phyloP scores from a whole-genome alignment of 2,113 vertebrate species.

The Clinocottus analis region DNA sequence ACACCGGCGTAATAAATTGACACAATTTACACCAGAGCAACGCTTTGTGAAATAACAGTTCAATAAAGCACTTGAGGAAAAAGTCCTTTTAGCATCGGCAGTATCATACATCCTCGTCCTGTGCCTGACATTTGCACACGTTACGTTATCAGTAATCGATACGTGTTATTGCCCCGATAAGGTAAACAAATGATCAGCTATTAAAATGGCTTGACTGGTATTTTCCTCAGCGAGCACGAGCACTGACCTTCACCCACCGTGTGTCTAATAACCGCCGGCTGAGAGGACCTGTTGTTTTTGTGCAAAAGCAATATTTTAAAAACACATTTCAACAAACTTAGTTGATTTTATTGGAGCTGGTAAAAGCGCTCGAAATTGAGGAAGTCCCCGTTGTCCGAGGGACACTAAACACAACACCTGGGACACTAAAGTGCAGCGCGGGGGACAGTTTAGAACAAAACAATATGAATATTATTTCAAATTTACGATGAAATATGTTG shows the following conservation, averaged over 20 bases:
- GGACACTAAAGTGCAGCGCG: too few relatives aligned
- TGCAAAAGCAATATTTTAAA: neutral
- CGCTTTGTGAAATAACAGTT: neutral
- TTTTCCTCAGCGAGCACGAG: neutral
- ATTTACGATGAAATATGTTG: too few relatives aligned
- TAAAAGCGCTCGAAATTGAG: neutral
- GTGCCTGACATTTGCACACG: slow-evolving; percentile 27
- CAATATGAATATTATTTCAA: too few relatives aligned
- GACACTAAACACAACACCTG: too few relatives aligned
- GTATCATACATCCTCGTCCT: neutral
- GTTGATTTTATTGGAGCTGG: neutral
- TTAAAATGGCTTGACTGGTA: neutral
- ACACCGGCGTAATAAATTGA: neutral
- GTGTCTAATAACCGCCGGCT: neutral
- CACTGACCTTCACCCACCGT: neutral
- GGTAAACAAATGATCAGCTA: slow-evolving; percentile 21
- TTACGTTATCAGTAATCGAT: slow-evolving; percentile 46
- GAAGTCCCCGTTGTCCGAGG: too few relatives aligned
- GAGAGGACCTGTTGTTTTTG: neutral
- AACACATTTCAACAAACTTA: neutral
- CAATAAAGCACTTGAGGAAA: slow-evolving; percentile 5
- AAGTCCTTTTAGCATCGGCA: neutral
- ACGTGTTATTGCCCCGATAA: slow-evolving; percentile 19
- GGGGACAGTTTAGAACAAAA: too few relatives aligned
- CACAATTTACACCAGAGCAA: neutral